Percentiles rank a stretch among this genome's conserved stretches.
Conservation (phyloP, 2,888 invertebrate species). For the Synergus itoensis region DNA sequence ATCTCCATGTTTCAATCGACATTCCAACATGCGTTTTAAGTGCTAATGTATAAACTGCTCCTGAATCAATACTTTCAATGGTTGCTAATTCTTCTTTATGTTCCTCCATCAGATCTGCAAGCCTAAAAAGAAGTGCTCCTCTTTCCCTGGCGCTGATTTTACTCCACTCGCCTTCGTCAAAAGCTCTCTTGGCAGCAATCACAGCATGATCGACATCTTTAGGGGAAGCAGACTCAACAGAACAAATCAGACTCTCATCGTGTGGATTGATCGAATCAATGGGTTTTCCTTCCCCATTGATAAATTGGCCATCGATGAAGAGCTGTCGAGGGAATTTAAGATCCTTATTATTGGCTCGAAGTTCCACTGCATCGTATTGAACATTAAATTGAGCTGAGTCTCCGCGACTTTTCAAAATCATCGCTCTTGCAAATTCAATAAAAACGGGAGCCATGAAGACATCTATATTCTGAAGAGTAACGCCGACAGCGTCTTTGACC, state of each 20-base stretch:
- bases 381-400: conserved; percentile 79
- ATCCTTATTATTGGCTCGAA: conserved; percentile 90
- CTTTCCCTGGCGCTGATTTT: conserved; percentile 95
- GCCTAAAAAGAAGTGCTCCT: conserved; percentile 89
- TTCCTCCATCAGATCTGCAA: conserved; percentile 97
- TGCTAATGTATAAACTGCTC: conserved; percentile 97
- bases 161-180: conserved; percentile 94
- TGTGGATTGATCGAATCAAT: conserved; percentile 87
- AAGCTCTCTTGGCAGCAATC: conserved; percentile 91
- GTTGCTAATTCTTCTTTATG: conserved; percentile 97
- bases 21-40: conserved; percentile 98
- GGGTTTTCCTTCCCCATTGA: conserved; percentile 85
- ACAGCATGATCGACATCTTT: conserved; percentile 94
- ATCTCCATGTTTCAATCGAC: conserved; percentile 98
- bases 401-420: conserved; percentile 84
- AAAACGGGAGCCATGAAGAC: conserved; percentile 96
- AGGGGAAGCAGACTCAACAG: conserved; percentile 85
- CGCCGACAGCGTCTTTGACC: conserved; percentile 88
- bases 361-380: conserved; percentile 86
- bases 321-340: conserved; percentile 93
- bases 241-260: conserved; percentile 89
- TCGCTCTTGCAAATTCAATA: conserved; percentile 86
- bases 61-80: conserved; percentile 95
- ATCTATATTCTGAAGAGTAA: conserved; percentile 92
- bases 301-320: conserved; percentile 94